Conservation (phyloP, 2,113 vertebrate species). For the Panthera uncia region DNA sequence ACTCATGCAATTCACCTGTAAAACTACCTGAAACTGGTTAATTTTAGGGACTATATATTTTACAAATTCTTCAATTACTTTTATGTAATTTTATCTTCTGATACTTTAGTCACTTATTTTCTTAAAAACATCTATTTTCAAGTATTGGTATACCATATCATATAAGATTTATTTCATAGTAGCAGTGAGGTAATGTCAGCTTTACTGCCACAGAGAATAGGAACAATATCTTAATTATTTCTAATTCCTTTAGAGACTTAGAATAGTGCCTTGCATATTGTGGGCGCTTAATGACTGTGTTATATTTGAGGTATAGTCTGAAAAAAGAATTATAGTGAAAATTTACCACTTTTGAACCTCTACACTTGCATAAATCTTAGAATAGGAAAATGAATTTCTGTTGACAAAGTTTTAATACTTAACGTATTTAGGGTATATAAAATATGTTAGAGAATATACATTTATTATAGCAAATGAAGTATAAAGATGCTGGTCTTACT, state of each 20-base stretch:
- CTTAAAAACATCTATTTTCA: background rate
- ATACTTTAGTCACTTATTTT: background rate
- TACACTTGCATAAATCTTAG: slow-evolving; percentile 78
- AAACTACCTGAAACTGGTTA: background rate
- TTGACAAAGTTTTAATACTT: slow-evolving; percentile 78
- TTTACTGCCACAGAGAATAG: background rate
- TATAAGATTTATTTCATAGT: background rate
- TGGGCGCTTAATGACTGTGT: slow-evolving; percentile 10
- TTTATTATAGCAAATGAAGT: slow-evolving; percentile 70
- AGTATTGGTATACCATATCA: background rate
- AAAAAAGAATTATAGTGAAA: slow-evolving; percentile 11
- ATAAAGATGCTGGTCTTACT: slow-evolving; percentile 81
- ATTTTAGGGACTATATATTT: background rate
- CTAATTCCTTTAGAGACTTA: background rate
- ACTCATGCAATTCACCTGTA: background rate
- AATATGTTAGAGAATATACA: slow-evolving; percentile 77
- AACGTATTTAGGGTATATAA: slow-evolving; percentile 75
- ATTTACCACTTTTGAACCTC: slow-evolving; percentile 61
- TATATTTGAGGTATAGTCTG: background rate
- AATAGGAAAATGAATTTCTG: slow-evolving; percentile 80
- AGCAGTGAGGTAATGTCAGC: background rate
- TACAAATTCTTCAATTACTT: background rate
- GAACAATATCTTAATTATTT: slow-evolving; percentile 10
- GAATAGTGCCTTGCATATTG: background rate
- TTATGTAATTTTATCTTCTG: background rate